Evolutionary conservation across 2,888 invertebrate genomes (phyloP).

Genomic region (Acleris sparsana): DNA sequence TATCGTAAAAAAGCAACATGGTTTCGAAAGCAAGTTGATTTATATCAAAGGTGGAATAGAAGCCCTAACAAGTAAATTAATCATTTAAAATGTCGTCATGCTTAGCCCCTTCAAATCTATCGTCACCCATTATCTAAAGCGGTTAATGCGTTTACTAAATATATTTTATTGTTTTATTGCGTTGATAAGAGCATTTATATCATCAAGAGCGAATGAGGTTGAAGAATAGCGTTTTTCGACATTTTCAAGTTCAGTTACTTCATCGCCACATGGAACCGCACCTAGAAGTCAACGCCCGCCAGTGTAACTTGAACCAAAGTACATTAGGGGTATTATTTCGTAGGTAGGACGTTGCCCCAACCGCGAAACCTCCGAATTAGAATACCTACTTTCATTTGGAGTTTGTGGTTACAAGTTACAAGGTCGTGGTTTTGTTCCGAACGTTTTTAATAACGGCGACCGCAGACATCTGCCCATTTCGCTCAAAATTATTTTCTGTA

Average conservation of each 20-base stretch:
- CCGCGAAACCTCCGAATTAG: neutral
- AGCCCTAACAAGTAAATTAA: too few relatives aligned
- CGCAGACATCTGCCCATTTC: neutral
- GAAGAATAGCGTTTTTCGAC: neutral
- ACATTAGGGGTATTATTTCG: conserved; percentile 20
- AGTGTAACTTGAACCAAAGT: conserved; percentile 20
- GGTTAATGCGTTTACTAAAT: too few relatives aligned
- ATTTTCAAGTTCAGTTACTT: conserved; percentile 2
- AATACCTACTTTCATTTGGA: conserved; percentile 1
- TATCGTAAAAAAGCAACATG: too few relatives aligned
- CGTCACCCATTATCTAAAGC: too few relatives aligned
- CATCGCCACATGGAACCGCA: neutral
- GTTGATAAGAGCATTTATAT: too few relatives aligned
- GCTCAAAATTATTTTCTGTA: neutral
- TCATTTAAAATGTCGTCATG: too few relatives aligned
- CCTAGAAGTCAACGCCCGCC: conserved; percentile 11
- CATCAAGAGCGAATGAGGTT: too few relatives aligned
- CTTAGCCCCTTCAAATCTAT: too few relatives aligned
- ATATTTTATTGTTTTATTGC: too few relatives aligned
- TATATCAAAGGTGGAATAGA: too few relatives aligned
- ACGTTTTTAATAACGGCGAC: neutral
- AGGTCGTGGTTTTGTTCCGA: neutral
- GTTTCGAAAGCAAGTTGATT: too few relatives aligned
- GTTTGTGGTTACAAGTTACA: conserved; percentile 5
- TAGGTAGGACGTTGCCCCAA: conserved; percentile 13